Percentiles rank a stretch among this genome's conserved stretches.
Evolutionary conservation across 2,113 vertebrate species (phyloP).

Genomic region (Actenoides hombroni): DNA sequence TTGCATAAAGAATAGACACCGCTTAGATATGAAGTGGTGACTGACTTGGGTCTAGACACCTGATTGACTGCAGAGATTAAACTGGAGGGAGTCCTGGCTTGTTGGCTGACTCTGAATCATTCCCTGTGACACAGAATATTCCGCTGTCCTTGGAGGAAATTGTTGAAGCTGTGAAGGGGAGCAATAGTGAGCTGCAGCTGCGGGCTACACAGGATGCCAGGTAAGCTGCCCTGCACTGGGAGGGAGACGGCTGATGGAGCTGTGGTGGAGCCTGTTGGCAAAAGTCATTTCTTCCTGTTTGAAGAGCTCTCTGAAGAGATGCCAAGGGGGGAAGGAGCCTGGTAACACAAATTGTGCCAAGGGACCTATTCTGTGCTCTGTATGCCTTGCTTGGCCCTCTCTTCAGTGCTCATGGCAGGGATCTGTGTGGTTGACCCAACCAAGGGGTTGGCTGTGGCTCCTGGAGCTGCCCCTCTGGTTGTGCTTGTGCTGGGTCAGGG

Average conservation of each 20-base stretch:
- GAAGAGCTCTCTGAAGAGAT: not conserved
- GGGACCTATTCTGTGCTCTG: not conserved
- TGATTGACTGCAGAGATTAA: slow-evolving; percentile 20
- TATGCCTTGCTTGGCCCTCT: not conserved
- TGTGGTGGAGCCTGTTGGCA: not conserved
- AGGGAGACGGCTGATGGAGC: not conserved
- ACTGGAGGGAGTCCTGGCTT: not conserved
- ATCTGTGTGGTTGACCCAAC: not conserved
- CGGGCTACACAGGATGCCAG: slow-evolving; percentile 85
- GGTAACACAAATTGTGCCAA: not conserved
- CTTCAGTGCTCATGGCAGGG: too few species aligned
- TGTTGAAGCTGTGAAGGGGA: slow-evolving; percentile 70
- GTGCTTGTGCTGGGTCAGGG: not conserved
- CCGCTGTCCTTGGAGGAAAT: slow-evolving; percentile 78
- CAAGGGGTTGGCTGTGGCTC: not conserved
- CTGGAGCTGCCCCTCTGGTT: not conserved
- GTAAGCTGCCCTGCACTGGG: slow-evolving; percentile 48
- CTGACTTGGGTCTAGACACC: slow-evolving; percentile 33
- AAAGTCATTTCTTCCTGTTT: not conserved
- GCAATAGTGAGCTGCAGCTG: slow-evolving; percentile 66
- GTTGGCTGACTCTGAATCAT: not conserved
- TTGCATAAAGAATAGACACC: slow-evolving; percentile 20
- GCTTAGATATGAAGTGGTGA: slow-evolving; percentile 47
- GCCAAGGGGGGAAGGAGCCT: not conserved
- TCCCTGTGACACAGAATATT: slow-evolving; percentile 64